Percentiles rank a stretch among this genome's conserved stretches.
Evolutionary conservation across 2,888 invertebrate species (phyloP).

Genomic region (Tetheella fluctuosa): DNA sequence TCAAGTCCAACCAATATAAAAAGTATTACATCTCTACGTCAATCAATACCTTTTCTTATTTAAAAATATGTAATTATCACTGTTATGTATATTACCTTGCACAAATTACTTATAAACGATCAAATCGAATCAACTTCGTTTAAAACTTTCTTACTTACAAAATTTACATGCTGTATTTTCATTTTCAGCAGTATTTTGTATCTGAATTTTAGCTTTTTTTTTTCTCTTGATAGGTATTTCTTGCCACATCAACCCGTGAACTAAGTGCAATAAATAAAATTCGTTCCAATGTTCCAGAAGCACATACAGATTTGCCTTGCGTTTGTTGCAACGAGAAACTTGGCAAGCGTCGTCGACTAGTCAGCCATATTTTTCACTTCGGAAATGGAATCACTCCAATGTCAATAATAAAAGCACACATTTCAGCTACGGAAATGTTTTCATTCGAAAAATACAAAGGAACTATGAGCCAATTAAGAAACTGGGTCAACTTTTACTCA

Average conservation of each 20-base stretch:
- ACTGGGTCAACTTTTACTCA: not conserved
- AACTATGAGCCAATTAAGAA: too few species aligned
- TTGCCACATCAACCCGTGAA: constrained; percentile 7
- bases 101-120: too few species aligned
- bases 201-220: constrained; percentile 4
- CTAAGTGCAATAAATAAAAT: constrained; percentile 50
- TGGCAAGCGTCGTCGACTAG: constrained; percentile 51
- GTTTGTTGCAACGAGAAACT: constrained; percentile 45
- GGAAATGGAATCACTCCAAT: constrained; percentile 45
- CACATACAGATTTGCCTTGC: constrained; percentile 56
- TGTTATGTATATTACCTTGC: too few species aligned
- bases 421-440: constrained; percentile 11
- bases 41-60: too few species aligned
- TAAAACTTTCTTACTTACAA: too few species aligned
- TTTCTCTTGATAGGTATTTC: constrained; percentile 7
- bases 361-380: constrained; percentile 51
- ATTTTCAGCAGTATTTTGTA: not conserved
- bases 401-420: constrained; percentile 26
- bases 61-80: too few species aligned
- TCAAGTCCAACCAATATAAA: too few species aligned
- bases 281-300: constrained; percentile 56
- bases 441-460: not conserved
- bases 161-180: not conserved
- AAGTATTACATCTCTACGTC: too few species aligned
- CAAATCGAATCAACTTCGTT: too few species aligned